These are phyloP conservation scores for Agrotis clavis DNA, from an alignment of 2,888 invertebrate genomes.

Conservation along the genomic window DNA sequence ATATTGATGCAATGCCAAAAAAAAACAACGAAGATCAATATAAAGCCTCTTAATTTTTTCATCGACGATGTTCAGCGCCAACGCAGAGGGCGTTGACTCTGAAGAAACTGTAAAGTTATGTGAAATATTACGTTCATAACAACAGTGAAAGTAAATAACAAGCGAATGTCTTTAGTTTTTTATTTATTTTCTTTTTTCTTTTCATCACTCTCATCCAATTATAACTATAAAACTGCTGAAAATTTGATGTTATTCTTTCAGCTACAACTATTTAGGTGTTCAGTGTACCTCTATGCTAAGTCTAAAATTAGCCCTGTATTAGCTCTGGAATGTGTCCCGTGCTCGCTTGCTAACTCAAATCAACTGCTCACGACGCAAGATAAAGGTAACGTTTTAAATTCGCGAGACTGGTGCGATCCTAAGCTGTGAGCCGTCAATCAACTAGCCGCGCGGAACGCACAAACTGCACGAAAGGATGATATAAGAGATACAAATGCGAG, in stretches of 20 bases:
- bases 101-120: slow-evolving; percentile 19
- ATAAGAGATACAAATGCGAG: slow-evolving; percentile 52
- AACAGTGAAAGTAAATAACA: slow-evolving; percentile 30
- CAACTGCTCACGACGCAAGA: slow-evolving; percentile 48
- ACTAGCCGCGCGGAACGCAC: slow-evolving; percentile 55
- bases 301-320: slow-evolving; percentile 66
- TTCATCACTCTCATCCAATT: slow-evolving; percentile 6
- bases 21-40: no score
- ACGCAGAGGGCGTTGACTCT: slow-evolving; percentile 34
- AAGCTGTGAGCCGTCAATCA: slow-evolving; percentile 55
- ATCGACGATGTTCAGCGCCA: slow-evolving; percentile 2
- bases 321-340: slow-evolving; percentile 68
- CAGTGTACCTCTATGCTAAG: slow-evolving; percentile 45
- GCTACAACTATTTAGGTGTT: slow-evolving; percentile 49
- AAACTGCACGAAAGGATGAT: slow-evolving; percentile 57
- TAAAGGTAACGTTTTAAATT: slow-evolving; percentile 50
- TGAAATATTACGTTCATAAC: slow-evolving; percentile 21
- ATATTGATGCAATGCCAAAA: no score
- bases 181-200: neutral
- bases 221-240: slow-evolving; percentile 15
- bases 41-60: no score
- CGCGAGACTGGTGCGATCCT: slow-evolving; percentile 37
- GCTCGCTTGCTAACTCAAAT: slow-evolving; percentile 51
- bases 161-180: neutral
- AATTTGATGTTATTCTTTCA: slow-evolving; percentile 51